Percentiles rank a stretch among this genome's conserved stretches.
phyloP scores from a whole-genome alignment of 1,140 invertebrate species.

The Paralvinella palmiformis region DNA sequence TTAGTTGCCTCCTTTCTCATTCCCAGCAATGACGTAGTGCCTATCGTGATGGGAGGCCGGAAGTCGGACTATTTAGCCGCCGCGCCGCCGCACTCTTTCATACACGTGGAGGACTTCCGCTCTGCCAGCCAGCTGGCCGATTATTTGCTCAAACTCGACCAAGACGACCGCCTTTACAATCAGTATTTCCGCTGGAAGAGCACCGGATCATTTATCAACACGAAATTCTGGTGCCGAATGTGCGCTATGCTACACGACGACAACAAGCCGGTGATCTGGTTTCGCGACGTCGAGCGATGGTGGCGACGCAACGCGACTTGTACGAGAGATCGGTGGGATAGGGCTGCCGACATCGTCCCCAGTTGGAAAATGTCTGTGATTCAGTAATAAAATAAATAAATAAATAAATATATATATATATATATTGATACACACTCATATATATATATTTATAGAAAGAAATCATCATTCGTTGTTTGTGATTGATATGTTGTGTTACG shows the following conservation, averaged over 20 bases:
- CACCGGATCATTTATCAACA: slow-evolving; percentile 12
- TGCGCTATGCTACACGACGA: slow-evolving; percentile 4
- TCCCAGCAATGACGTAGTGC: slow-evolving; percentile 74
- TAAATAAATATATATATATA: neutral
- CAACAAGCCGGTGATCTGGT: neutral
- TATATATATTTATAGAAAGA: neutral
- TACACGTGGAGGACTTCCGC: slow-evolving; percentile 40
- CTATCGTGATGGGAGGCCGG: slow-evolving; percentile 88
- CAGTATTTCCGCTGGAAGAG: slow-evolving; percentile 50
- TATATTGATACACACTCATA: neutral
- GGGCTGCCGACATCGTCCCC: too few species aligned
- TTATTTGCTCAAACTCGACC: slow-evolving; percentile 44
- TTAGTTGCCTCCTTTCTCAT: slow-evolving; percentile 21
- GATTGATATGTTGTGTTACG: too few species aligned
- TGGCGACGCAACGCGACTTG: slow-evolving; percentile 1
- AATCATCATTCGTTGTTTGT: too few species aligned
- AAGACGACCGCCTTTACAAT: slow-evolving; percentile 46
- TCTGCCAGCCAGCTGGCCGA: slow-evolving; percentile 35
- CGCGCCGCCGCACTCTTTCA: slow-evolving; percentile 61
- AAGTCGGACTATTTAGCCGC: slow-evolving; percentile 79
- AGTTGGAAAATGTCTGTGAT: neutral
- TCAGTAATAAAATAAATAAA: neutral
- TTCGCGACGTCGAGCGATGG: neutral
- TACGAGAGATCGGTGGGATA: neutral
- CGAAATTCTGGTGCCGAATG: slow-evolving; percentile 18